A percentile compares a stretch with the other conserved stretches of the same genome.
These are phyloP conservation scores for Siniperca knerii DNA, from an alignment of 2,113 vertebrate species.

Conservation along the genomic window DNA sequence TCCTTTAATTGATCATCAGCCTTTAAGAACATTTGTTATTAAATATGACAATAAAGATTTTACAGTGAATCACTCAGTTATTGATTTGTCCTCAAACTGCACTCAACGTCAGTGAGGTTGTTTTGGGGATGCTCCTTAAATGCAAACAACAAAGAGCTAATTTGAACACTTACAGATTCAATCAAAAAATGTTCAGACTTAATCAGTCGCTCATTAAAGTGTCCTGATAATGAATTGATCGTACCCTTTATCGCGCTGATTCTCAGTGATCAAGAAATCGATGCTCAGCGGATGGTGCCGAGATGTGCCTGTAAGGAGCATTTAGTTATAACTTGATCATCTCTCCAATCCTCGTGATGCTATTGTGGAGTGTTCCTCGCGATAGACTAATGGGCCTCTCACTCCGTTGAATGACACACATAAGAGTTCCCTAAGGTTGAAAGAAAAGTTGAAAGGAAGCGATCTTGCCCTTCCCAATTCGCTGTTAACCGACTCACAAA, in stretches of 20 bases:
- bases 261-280: conserved; percentile 45
- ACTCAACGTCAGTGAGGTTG: not conserved
- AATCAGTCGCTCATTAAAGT: conserved; percentile 28
- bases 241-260: conserved; percentile 8
- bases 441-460: not conserved
- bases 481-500: not conserved
- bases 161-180: conserved; percentile 29
- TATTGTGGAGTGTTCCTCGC: not conserved
- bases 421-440: not conserved
- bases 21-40: no score
- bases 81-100: not conserved
- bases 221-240: not conserved
- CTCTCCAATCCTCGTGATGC: conserved; percentile 14
- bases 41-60: not conserved
- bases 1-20: not conserved
- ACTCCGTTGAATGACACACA: not conserved
- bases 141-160: conserved; percentile 4
- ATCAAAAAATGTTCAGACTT: conserved; percentile 43
- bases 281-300: not conserved
- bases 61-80: not conserved
- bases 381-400: not conserved
- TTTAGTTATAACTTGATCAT: conserved; percentile 13
- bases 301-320: not conserved
- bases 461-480: no score
- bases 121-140: not conserved